Evolutionary conservation across 1,140 invertebrate species (phyloP).

Genomic region (Drosophila tani): DNA sequence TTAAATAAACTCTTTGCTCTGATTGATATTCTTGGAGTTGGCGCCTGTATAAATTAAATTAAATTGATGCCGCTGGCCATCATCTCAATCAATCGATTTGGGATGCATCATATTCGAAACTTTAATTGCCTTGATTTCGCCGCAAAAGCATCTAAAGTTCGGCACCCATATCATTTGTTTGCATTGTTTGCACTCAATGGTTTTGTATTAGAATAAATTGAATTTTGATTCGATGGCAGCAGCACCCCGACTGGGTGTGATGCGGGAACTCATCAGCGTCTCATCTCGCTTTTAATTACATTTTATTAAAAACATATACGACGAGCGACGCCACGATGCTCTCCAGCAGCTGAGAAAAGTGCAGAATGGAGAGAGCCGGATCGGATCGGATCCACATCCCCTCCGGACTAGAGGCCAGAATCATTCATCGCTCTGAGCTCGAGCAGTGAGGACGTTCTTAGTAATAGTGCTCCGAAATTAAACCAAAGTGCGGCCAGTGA

Average conservation of each 20-base stretch:
- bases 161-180: conserved; percentile 41
- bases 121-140: conserved; percentile 61
- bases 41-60: conserved; percentile 23
- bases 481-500: conserved; percentile 19
- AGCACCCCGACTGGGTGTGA: conserved; percentile 17
- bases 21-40: not conserved
- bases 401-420: conserved; percentile 49
- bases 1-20: not conserved
- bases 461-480: conserved; percentile 5
- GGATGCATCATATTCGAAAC: conserved; percentile 24
- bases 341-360: conserved; percentile 13
- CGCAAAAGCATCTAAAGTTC: conserved; percentile 38
- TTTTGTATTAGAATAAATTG: conserved; percentile 80
- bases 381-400: conserved; percentile 26
- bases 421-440: conserved; percentile 61
- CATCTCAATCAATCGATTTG: conserved; percentile 86
- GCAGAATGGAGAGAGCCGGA: conserved; percentile 20
- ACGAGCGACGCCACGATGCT: conserved; percentile 8
- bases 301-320: conserved; percentile 69
- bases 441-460: conserved; percentile 65
- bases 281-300: conserved; percentile 52
- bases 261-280: conserved; percentile 50
- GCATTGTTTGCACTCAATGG: conserved; percentile 58
- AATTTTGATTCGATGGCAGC: conserved; percentile 69
- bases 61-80: conserved; percentile 87